A percentile compares a stretch with the other conserved stretches of the same genome.
Conservation (phyloP, 1,140 invertebrate genomes). For the Tetragnatha versicolor region DNA sequence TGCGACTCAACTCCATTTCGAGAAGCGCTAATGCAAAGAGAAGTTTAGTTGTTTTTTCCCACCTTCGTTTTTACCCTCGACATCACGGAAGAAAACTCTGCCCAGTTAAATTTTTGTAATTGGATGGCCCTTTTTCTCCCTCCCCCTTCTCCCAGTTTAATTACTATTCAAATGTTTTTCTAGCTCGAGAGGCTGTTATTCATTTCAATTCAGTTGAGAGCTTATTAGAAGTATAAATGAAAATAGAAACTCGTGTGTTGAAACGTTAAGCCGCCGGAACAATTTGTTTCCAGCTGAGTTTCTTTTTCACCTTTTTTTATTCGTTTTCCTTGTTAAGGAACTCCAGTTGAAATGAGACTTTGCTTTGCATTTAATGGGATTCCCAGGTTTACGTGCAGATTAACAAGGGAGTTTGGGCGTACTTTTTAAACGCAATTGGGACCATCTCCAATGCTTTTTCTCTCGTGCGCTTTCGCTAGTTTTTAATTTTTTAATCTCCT, state of each 20-base stretch:
- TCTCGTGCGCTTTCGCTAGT: not conserved
- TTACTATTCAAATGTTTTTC: constrained; percentile 55
- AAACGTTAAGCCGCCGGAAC: constrained; percentile 45
- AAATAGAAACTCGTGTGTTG: constrained; percentile 51
- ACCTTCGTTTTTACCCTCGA: constrained; percentile 16
- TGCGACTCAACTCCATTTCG: constrained; percentile 25
- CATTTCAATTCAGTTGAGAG: constrained; percentile 37
- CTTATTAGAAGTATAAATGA: constrained; percentile 53
- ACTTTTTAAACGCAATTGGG: constrained; percentile 34
- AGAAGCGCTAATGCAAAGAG: constrained; percentile 28
- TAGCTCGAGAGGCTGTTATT: not conserved
- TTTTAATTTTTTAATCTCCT: constrained; percentile 3
- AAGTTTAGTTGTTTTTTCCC: not conserved
- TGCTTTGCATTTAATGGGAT: constrained; percentile 44
- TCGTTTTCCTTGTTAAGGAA: constrained; percentile 26
- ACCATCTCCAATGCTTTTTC: constrained; percentile 14
- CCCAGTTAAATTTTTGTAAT: constrained; percentile 52
- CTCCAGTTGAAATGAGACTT: constrained; percentile 29
- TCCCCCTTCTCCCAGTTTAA: constrained; percentile 51
- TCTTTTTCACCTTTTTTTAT: constrained; percentile 14
- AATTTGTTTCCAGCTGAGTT: constrained; percentile 42
- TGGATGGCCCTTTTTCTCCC: constrained; percentile 49
- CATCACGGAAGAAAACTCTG: constrained; percentile 21
- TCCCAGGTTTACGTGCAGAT: constrained; percentile 42
- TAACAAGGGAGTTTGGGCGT: constrained; percentile 24